phyloP scores from a whole-genome alignment of 2,113 vertebrate genomes.

The Hyperopisus bebe region DNA sequence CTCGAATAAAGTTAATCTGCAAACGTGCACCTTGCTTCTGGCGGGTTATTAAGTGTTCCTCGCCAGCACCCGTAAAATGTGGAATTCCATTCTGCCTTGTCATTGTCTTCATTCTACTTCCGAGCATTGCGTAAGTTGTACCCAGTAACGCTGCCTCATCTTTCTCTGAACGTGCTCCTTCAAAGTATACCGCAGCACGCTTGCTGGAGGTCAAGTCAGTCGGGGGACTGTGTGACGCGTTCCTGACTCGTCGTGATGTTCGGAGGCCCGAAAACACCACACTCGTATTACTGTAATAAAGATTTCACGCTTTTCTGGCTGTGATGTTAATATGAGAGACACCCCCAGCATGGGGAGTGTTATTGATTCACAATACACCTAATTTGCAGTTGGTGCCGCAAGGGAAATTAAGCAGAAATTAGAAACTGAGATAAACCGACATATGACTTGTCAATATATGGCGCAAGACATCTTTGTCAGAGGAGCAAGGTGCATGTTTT shows the following conservation, averaged over 20 bases:
- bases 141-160: not conserved
- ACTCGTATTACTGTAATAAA: not conserved
- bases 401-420: constrained; percentile 8
- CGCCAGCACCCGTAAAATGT: not conserved
- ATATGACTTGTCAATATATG: not conserved
- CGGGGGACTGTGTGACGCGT: not conserved
- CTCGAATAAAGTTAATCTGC: not conserved
- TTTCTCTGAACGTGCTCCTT: not conserved
- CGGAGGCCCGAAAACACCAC: not conserved
- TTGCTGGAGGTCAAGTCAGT: no score
- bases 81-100: not conserved
- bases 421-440: not conserved
- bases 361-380: constrained; percentile 8
- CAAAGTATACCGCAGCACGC: not conserved
- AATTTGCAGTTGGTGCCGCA: not conserved
- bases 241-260: not conserved
- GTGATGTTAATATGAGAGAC: not conserved
- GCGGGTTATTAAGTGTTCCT: not conserved
- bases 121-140: not conserved
- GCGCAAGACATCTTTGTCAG: not conserved
- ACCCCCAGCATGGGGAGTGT: not conserved
- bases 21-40: not conserved
- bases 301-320: not conserved
- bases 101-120: not conserved
- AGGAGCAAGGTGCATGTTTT: not conserved